A percentile compares a stretch with the other conserved stretches of the same genome.
Evolutionary conservation across 2,797 vertebrate genomes (phyloP).

Genomic region (Cheirogaleus major): DNA sequence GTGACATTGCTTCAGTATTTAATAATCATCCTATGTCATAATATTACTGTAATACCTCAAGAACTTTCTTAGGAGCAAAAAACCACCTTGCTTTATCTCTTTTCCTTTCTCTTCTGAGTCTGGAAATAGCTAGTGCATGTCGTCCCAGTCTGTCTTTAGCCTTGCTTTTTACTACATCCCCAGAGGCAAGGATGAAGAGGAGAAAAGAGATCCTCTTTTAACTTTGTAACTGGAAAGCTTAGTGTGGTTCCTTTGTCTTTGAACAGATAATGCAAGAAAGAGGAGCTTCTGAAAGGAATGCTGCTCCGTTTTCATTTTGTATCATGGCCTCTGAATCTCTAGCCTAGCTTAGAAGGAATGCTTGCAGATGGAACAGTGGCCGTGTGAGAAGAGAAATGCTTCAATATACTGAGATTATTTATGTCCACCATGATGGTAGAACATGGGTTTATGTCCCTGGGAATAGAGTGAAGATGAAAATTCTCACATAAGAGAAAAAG

Average conservation of each 20-base stretch:
- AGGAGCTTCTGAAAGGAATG: background rate
- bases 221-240: background rate
- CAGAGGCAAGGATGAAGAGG: background rate
- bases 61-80: background rate
- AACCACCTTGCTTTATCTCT: background rate
- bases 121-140: background rate
- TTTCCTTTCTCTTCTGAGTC: background rate
- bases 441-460: background rate
- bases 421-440: background rate
- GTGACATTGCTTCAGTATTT: background rate
- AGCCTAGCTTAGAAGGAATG: background rate
- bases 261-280: background rate
- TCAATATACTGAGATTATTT: background rate
- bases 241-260: background rate
- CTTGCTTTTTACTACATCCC: background rate
- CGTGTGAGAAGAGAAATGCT: background rate
- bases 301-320: background rate
- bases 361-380: background rate
- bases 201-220: slow-evolving; percentile 8
- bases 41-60: background rate
- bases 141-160: background rate
- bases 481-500: background rate
- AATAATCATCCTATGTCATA: background rate
- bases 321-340: background rate
- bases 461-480: background rate